These are phyloP conservation scores for human (Homo sapiens) DNA, from an alignment of 2,113 vertebrate species.

Conservation along the genomic window DNA sequence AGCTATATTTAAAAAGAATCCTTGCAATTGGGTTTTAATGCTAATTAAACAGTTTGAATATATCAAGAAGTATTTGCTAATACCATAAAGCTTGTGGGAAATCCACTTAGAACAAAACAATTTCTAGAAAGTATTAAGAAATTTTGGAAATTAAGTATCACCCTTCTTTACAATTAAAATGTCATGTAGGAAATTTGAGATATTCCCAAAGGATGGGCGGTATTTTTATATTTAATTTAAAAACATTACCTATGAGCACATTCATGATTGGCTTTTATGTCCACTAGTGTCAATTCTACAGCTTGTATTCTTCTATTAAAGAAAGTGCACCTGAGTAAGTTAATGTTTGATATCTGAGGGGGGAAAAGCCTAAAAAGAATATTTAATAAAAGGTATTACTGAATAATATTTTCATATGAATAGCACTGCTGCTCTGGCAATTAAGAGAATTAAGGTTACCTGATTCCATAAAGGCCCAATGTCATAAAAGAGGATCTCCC, in stretches of 20 bases:
- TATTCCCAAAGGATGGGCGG: neutral
- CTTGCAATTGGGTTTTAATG: neutral
- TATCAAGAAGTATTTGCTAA: neutral
- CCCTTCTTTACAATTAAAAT: constrained; percentile 14
- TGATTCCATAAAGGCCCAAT: neutral
- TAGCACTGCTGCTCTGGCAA: neutral
- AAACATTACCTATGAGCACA: neutral
- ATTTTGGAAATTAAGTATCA: neutral
- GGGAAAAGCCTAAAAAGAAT: neutral
- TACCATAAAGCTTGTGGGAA: neutral
- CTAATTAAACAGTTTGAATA: neutral
- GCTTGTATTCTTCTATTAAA: neutral
- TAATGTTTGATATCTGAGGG: neutral
- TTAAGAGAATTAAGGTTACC: neutral
- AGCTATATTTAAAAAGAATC: neutral
- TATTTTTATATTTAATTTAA: constrained; percentile 29
- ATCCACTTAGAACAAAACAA: neutral
- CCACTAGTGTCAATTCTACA: neutral
- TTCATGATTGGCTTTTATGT: neutral
- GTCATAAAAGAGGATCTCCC: neutral
- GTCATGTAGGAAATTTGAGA: neutral
- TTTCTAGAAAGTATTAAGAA: constrained; percentile 24
- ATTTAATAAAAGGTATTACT: constrained; percentile 4
- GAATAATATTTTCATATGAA: constrained; percentile 11
- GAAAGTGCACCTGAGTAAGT: neutral